Evolutionary conservation across 30 jellyfish, hydroid and myxozoan species (phyloP), one percentile per base, ranked within the genome.

Genomic region (Catostylus mosaicus): DNA sequence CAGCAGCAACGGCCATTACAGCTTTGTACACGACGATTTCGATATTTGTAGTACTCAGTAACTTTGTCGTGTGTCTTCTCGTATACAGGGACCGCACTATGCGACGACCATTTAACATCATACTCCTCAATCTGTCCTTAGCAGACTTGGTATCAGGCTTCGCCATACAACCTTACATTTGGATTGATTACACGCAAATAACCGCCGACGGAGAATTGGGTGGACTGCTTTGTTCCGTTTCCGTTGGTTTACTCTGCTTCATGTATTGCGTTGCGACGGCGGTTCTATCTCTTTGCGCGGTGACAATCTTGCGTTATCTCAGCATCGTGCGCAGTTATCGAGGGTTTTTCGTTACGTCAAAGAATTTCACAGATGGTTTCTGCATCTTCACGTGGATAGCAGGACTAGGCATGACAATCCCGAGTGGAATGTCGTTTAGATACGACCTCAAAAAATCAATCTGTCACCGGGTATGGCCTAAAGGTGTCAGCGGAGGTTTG

Each of bases 181-280:
- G 78, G 78, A 66, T 66, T 30, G 78, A 66, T 22, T 66, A 18
- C 78, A 66, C 78, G 26, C 71, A 23, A 37, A 66, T 33, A 27
- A 66, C 33, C 7, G 34, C 57, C 12, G 29, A 12, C 20, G 60
- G 60, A 3, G 9, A n/a, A 9, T 16, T 38, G 60, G 78, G 60
- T 9, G 27, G 59, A 33, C 16, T 38, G 19, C 78, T 66, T 3
- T 66, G 78, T 20, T 34, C 78, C 29, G 60, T 66, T 33, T 66
- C 78, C 31, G 78, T 66, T 34, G 78, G 78, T 22, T n/a, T 66
- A 5, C 57, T 38, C 59, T 18, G 57, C n/a, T 66, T 66, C 60
- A 34, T 66, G 78, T 34, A 34, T 33, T 66, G 78, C 78, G 26
- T 38, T 34, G 57, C 34, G 51, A 66, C 78, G 26, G 34, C 32